Evolutionary conservation across 2,113 vertebrate species (phyloP).

Genomic region (Pholis gunnellus): DNA sequence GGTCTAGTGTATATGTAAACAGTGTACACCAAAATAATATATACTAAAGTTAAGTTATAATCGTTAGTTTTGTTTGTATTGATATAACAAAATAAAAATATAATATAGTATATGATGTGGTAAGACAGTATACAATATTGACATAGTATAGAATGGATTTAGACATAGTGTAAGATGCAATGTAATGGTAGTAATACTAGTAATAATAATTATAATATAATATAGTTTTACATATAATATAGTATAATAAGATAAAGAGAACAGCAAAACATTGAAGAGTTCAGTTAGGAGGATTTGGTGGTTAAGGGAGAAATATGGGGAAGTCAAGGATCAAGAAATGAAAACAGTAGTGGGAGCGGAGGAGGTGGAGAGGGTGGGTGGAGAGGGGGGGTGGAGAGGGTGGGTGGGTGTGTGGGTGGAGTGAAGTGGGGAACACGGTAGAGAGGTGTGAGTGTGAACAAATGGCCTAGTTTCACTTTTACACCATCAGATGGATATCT

Average conservation of each 20-base stretch:
- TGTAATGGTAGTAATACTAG: not conserved
- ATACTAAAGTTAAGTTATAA: not conserved
- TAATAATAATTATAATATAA: not conserved
- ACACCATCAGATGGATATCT: conserved; percentile 70
- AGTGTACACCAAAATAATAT: not conserved
- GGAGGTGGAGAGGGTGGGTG: conserved; percentile 8
- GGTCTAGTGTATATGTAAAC: not conserved
- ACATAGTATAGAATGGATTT: not conserved
- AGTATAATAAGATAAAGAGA: not conserved
- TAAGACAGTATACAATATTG: not conserved
- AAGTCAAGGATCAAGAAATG: conserved; percentile 34
- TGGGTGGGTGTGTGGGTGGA: not conserved
- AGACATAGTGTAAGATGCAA: not conserved
- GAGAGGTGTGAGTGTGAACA: conserved; percentile 58
- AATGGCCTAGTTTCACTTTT: conserved; percentile 69
- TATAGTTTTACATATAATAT: not conserved
- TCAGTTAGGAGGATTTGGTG: not conserved
- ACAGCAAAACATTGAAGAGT: not conserved
- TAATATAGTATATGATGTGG: too few species aligned
- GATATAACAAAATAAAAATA: too few species aligned
- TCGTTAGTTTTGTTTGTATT: too few species aligned
- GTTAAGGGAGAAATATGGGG: conserved; percentile 1
- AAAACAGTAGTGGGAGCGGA: conserved; percentile 26
- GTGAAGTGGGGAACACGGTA: conserved; percentile 27
- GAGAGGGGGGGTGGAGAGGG: not conserved